Conservation (phyloP, 1,140 invertebrate genomes). For the Penaeus chinensis region DNA sequence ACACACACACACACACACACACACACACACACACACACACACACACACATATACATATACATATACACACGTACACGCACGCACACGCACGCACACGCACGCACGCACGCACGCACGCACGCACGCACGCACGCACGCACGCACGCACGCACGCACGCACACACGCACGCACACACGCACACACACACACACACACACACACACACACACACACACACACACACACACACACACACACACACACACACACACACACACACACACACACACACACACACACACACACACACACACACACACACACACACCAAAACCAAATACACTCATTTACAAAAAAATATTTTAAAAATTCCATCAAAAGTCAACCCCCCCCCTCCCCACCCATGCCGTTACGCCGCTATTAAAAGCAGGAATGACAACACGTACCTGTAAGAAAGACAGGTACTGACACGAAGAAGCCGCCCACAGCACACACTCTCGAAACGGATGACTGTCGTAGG, state of each 20-base stretch:
- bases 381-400: too few relatives aligned
- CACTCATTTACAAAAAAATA: too few relatives aligned
- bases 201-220: neutral
- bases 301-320: too few relatives aligned
- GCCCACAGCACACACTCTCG: conserved; percentile 88
- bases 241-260: too few relatives aligned
- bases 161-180: neutral
- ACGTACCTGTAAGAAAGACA: conserved; percentile 88
- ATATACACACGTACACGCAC: neutral
- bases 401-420: too few relatives aligned
- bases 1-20: neutral
- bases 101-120: too few relatives aligned
- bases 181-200: too few relatives aligned
- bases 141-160: too few relatives aligned
- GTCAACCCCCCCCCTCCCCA: too few relatives aligned
- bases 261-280: neutral
- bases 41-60: neutral
- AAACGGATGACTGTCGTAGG: conserved; percentile 88
- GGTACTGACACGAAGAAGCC: conserved; percentile 95
- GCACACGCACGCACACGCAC: neutral
- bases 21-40: too few relatives aligned
- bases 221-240: neutral
- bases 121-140: neutral
- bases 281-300: too few relatives aligned
- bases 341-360: too few relatives aligned